Evolutionary conservation across 2,113 vertebrate species (phyloP).

Genomic region (Protobothrops flavoviridis): DNA sequence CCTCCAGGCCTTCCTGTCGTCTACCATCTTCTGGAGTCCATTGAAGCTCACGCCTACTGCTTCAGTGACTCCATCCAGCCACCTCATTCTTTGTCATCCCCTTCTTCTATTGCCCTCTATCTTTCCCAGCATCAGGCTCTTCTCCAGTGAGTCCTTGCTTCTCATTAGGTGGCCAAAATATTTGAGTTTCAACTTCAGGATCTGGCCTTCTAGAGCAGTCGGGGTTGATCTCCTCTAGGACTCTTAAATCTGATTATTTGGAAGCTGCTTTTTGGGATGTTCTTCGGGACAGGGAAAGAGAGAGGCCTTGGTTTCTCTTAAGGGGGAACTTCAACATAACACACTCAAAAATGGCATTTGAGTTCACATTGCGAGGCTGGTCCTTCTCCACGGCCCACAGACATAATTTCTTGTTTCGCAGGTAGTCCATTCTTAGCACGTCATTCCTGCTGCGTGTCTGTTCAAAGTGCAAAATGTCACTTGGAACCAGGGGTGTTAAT

Average conservation of each 20-base stretch:
- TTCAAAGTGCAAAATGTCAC: slow-evolving; percentile 58
- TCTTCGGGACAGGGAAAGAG: neutral
- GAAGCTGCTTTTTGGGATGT: neutral
- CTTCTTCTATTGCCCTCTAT: too few species aligned
- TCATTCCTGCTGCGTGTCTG: slow-evolving; percentile 47
- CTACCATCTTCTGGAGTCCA: too few species aligned
- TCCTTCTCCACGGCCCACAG: slow-evolving; percentile 19
- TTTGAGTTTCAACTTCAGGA: too few species aligned
- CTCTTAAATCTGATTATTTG: slow-evolving; percentile 15
- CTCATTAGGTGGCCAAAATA: too few species aligned
- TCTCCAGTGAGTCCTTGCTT: too few species aligned
- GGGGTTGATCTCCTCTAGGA: too few species aligned
- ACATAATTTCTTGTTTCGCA: slow-evolving; percentile 31
- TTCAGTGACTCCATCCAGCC: too few species aligned
- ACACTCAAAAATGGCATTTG: slow-evolving; percentile 28
- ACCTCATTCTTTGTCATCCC: too few species aligned
- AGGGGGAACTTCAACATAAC: neutral
- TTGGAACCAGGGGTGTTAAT: slow-evolving; percentile 57
- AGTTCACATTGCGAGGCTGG: neutral
- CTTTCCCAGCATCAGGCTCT: too few species aligned
- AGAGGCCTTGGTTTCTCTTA: neutral
- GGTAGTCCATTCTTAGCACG: slow-evolving; percentile 49
- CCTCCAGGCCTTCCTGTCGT: too few species aligned
- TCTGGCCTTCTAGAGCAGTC: too few species aligned
- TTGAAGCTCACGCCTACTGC: too few species aligned